Evolutionary conservation across 2,113 vertebrate species (phyloP).

Genomic region (Chlamydotis undulata): DNA sequence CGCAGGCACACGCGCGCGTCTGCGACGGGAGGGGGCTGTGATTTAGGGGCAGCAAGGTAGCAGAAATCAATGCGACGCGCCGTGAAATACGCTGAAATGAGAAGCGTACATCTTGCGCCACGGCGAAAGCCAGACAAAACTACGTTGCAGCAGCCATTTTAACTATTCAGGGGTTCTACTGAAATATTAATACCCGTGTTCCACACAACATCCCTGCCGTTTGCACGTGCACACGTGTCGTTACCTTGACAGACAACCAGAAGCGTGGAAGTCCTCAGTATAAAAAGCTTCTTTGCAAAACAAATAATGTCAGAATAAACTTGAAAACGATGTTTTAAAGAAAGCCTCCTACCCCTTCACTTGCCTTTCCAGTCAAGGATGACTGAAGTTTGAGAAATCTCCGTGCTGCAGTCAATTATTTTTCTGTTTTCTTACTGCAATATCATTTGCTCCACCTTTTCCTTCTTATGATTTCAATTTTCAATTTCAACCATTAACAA

Average conservation of each 20-base stretch:
- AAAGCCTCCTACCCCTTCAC: background rate
- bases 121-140: rapidly evolving
- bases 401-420: background rate
- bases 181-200: background rate
- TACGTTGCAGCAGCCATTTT: rapidly evolving
- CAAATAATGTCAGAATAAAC: background rate
- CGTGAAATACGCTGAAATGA: background rate
- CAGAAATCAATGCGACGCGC: background rate
- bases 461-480: background rate
- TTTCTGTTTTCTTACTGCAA: background rate
- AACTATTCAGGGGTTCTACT: background rate
- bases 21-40: background rate
- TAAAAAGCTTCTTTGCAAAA: background rate
- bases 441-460: background rate
- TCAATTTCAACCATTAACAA: background rate
- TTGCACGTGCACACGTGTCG: no score
- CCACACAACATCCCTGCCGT: background rate
- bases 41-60: background rate
- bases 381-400: background rate
- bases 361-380: background rate
- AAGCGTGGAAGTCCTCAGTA: background rate
- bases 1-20: background rate
- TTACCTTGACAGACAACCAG: background rate
- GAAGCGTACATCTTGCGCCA: background rate
- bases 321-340: background rate